phyloP scores from a whole-genome alignment of 2,797 vertebrate genomes.

The Catharus ustulatus region DNA sequence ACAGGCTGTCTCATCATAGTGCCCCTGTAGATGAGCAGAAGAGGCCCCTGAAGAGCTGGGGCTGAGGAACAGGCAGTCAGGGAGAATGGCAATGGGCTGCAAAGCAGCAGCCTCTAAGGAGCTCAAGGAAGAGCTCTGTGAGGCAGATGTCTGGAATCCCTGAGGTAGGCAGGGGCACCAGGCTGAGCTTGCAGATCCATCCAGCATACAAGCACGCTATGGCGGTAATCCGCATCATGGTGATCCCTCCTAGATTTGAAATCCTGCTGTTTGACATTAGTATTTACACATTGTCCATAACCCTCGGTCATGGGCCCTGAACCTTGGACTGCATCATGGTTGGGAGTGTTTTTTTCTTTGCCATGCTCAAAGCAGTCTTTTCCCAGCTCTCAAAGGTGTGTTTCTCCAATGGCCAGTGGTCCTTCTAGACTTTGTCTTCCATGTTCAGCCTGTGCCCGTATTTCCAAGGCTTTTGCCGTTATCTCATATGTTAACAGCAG shows the following conservation, averaged over 20 bases:
- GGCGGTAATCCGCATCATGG: fast-evolving
- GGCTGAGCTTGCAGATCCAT: background rate
- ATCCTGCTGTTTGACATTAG: background rate
- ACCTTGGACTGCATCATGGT: fast-evolving
- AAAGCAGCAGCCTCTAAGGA: fast-evolving
- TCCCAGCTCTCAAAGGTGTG: background rate
- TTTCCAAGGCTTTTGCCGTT: background rate
- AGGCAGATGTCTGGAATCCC: background rate
- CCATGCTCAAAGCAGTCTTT: background rate
- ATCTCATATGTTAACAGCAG: background rate
- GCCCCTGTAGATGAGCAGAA: background rate
- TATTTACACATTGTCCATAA: fast-evolving
- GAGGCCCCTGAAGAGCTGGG: background rate
- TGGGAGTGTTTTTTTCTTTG: background rate
- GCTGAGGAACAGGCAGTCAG: background rate
- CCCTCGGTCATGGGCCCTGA: background rate
- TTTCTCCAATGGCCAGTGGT: background rate
- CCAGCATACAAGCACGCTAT: fast-evolving
- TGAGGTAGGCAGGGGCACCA: background rate
- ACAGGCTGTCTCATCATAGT: background rate
- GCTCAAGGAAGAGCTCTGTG: background rate
- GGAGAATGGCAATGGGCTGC: background rate
- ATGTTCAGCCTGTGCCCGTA: fast-evolving
- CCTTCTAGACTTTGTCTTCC: background rate
- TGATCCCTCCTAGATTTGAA: background rate